Evolutionary conservation across 1,140 invertebrate species (phyloP), one percentile per base, ranked within the genome.

Genomic region (Drosophila murphyi): DNA sequence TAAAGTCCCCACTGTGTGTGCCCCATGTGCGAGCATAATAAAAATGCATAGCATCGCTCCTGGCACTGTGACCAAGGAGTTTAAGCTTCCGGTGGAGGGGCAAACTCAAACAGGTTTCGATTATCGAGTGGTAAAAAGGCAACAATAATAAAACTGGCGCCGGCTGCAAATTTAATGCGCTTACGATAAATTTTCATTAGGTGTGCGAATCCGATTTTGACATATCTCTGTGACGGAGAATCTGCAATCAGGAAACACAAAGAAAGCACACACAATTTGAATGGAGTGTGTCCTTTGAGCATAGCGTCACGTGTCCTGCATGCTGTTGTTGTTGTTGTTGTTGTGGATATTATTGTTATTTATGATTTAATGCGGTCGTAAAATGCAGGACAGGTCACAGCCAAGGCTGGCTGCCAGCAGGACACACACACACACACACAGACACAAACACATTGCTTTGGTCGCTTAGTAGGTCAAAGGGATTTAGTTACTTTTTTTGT

Each of bases 111-210:
- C 29, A 31, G 5, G 37, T 5, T 68, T 69, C 64, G 64, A 55
- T 69, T 74, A 61, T 55, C 12, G 48, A 69, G 57, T 68, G 54
- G 47, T 31, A 73, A 73, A 54, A 48, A 39, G 32, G 41, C 29
- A 61, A 60, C 60, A 41, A 3, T 3, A 41, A 3, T 34, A 52
- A 78, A 85, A 83, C 54, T 85, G 85, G 77, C 77, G 68, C 59
- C 63, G 56, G 81, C 77, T 67, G 74, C 78, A 82, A 88, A 83
- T 83, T 88, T 87, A 87, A 87, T 80, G 80, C 83, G 83, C 76
- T 72, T 72, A 71, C 80, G 67, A 87, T 87, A 87, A 83, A 87
- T 88, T 87, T 87, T 83, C 87, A 87, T 87, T 88, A 87, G 76
- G 48, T 73, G 68, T 54, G 74, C 75, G 60, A 72, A 87, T 76